phyloP scores from a whole-genome alignment of 92 coral and sea anemone species.

The Virgularia gustaviana region DNA sequence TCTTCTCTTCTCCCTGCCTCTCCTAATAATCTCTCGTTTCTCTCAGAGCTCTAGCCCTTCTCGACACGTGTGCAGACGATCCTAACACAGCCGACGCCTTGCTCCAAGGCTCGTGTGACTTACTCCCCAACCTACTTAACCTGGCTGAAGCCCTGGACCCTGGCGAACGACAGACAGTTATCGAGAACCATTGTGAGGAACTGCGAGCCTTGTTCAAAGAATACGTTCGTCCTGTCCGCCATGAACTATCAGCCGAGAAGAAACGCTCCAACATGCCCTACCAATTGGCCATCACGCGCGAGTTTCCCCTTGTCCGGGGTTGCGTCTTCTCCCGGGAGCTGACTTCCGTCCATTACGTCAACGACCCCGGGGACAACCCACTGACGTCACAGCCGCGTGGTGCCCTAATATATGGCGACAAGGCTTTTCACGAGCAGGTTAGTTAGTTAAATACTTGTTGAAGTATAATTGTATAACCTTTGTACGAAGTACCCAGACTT shows the following conservation, averaged over 20 bases:
- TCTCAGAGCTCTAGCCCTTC: conserved; percentile 72
- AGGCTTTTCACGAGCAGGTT: conserved; percentile 75
- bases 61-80: conserved; percentile 60
- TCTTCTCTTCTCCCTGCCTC: no score
- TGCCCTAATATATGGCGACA: conserved; percentile 62
- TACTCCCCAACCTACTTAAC: conserved; percentile 43
- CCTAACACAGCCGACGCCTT: conserved; percentile 49
- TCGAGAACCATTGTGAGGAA: conserved; percentile 78
- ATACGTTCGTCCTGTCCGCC: conserved; percentile 69
- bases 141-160: conserved; percentile 78
- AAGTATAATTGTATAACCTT: neutral
- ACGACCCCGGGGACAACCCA: conserved; percentile 54
- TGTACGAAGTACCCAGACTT: neutral
- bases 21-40: no score
- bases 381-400: conserved; percentile 73
- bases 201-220: conserved; percentile 89
- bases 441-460: neutral
- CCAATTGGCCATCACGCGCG: conserved; percentile 65
- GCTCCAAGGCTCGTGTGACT: conserved; percentile 37
- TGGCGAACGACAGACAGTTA: conserved; percentile 71
- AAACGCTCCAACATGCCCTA: conserved; percentile 42
- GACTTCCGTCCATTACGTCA: conserved; percentile 69
- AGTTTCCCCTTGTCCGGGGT: conserved; percentile 87
- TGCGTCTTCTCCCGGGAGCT: conserved; percentile 82
- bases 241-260: conserved; percentile 13